Evolutionary conservation across 23 tunicate species (phyloP).

Genomic region (Ciona savignyi): DNA sequence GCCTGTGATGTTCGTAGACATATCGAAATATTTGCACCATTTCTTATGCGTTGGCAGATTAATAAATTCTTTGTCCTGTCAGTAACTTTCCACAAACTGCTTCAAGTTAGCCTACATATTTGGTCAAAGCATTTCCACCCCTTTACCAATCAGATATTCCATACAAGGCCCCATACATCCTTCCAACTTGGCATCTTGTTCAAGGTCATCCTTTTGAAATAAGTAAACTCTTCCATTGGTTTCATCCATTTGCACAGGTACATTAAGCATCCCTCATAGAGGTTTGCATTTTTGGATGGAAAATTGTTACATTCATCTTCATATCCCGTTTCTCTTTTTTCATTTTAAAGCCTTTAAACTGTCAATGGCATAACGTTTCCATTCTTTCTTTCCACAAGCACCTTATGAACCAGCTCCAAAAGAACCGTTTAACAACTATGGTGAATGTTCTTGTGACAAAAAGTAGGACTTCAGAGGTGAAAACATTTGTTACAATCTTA

Average conservation of each 20-base stretch:
- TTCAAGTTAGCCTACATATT: constrained; percentile 21
- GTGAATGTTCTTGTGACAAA: no score
- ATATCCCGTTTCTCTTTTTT: constrained; percentile 22
- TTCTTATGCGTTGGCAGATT: no score
- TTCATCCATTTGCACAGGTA: constrained; percentile 28
- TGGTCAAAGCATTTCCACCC: constrained; percentile 25
- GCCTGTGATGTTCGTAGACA: no score
- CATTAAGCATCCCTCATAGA: constrained; percentile 20
- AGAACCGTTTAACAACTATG: no score
- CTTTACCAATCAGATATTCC: constrained; percentile 34
- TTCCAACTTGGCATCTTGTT: constrained; percentile 30
- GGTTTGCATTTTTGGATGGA: constrained; percentile 22
- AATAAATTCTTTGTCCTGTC: no score
- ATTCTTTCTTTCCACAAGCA: no score
- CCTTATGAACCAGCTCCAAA: no score
- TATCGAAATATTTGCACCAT: no score
- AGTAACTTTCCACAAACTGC: constrained; percentile 41
- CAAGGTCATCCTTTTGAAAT: constrained; percentile 25
- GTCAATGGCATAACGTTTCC: constrained; percentile 25
- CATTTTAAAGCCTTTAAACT: constrained; percentile 20
- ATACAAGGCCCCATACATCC: constrained; percentile 19
- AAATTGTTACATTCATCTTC: no score
- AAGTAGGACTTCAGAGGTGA: no score
- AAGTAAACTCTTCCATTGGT: constrained; percentile 32
- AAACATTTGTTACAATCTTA: no score